Percentiles rank a stretch among this genome's conserved stretches.
phyloP scores from a whole-genome alignment of 2,113 vertebrate species.

The Sminthopsis crassicaudata region DNA sequence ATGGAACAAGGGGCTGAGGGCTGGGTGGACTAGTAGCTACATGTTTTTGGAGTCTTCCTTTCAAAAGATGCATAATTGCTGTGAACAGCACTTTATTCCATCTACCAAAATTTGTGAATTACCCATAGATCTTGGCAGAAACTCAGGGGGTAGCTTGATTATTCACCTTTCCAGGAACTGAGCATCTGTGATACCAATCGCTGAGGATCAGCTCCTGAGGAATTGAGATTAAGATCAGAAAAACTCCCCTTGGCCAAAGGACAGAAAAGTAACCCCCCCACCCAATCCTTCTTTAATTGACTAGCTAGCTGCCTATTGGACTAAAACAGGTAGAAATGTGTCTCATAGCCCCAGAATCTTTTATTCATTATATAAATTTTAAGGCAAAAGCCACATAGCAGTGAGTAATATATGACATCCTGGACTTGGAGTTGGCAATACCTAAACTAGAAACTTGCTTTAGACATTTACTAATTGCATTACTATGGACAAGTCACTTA shows the following conservation, averaged over 20 bases:
- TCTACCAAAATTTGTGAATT: not conserved
- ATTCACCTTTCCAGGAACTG: constrained; percentile 13
- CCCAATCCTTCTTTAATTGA: not conserved
- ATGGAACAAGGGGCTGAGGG: not conserved
- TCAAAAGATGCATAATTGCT: not conserved
- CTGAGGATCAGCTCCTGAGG: not conserved
- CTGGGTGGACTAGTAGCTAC: not conserved
- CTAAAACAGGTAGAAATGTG: not conserved
- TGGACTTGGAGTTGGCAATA: not conserved
- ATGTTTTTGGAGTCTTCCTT: not conserved
- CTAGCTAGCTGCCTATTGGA: not conserved
- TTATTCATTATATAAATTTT: not conserved
- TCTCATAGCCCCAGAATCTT: not conserved
- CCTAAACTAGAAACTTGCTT: not conserved
- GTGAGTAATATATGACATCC: not conserved
- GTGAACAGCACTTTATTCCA: not conserved
- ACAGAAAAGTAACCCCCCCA: not conserved
- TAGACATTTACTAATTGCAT: not conserved
- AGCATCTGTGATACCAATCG: not conserved
- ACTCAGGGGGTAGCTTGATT: not conserved
- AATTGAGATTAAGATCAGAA: not conserved
- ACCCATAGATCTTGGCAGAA: not conserved
- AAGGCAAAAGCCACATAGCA: not conserved
- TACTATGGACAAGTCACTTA: not conserved
- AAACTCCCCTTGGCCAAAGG: not conserved